Conservation (phyloP, 2,888 invertebrate species). For the Pyralis farinalis region DNA sequence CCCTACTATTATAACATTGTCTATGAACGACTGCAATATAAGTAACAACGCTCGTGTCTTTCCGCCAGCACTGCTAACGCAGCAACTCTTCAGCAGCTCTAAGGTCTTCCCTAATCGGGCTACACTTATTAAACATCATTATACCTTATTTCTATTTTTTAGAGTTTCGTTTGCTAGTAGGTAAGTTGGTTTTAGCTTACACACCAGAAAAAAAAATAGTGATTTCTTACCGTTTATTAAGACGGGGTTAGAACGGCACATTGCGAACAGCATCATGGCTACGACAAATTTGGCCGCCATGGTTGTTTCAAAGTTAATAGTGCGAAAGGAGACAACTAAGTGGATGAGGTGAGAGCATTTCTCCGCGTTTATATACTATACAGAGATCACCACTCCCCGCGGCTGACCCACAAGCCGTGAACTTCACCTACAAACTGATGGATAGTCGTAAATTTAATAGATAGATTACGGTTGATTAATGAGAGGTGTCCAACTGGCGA, state of each 20-base stretch:
- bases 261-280: slow-evolving; percentile 51
- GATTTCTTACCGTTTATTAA: slow-evolving; percentile 54
- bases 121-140: too few relatives aligned
- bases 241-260: slow-evolving; percentile 57
- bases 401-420: slow-evolving; percentile 56
- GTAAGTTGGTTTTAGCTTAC: too few relatives aligned
- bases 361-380: slow-evolving; percentile 68
- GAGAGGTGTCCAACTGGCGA: slow-evolving; percentile 30
- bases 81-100: too few relatives aligned
- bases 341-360: slow-evolving; percentile 77
- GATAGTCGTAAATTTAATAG: slow-evolving; percentile 59
- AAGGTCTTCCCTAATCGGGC: too few relatives aligned
- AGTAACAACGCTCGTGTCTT: too few relatives aligned
- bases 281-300: slow-evolving; percentile 67
- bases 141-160: too few relatives aligned
- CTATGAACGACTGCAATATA: too few relatives aligned
- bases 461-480: slow-evolving; percentile 61
- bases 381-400: slow-evolving; percentile 38
- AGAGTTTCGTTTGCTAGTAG: too few relatives aligned
- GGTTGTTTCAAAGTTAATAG: slow-evolving; percentile 27
- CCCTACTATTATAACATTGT: too few relatives aligned
- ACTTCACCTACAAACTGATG: slow-evolving; percentile 66
- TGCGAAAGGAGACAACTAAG: slow-evolving; percentile 49
- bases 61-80: too few relatives aligned
- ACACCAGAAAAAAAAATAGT: too few relatives aligned